Percentiles rank a stretch among this genome's conserved stretches.
phyloP scores from a whole-genome alignment of 2,888 invertebrate genomes.

The Empis stercorea region DNA sequence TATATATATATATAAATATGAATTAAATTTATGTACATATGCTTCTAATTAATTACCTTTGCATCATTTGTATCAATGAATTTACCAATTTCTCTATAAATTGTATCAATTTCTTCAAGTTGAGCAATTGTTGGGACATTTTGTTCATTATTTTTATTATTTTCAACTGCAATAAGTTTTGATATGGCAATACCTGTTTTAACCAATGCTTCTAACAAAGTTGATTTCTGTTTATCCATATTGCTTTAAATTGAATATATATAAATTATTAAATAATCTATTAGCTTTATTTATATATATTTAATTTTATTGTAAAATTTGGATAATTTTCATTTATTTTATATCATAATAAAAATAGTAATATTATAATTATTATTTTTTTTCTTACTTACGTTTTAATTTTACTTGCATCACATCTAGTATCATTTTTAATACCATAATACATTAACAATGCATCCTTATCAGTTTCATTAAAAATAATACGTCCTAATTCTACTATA shows the following conservation, averaged over 20 bases:
- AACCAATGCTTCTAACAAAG: slow-evolving; percentile 65
- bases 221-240: slow-evolving; percentile 74
- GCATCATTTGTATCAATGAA: slow-evolving; percentile 66
- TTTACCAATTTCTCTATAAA: slow-evolving; percentile 60
- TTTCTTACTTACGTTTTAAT: slow-evolving; percentile 56
- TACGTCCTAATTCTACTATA: slow-evolving; percentile 49
- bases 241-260: slow-evolving; percentile 43
- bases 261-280: too few relatives aligned
- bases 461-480: slow-evolving; percentile 59
- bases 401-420: slow-evolving; percentile 66
- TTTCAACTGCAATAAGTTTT: slow-evolving; percentile 41
- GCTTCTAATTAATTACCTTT: slow-evolving; percentile 48
- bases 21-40: too few relatives aligned
- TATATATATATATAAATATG: not conserved
- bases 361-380: too few relatives aligned
- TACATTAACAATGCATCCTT: slow-evolving; percentile 66
- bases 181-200: slow-evolving; percentile 62
- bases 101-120: slow-evolving; percentile 45
- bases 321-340: too few relatives aligned
- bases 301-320: too few relatives aligned
- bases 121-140: slow-evolving; percentile 28
- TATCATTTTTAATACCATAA: slow-evolving; percentile 74
- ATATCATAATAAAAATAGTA: too few relatives aligned
- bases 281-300: too few relatives aligned
- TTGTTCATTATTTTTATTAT: slow-evolving; percentile 20